Conservation (phyloP, 2,888 invertebrate genomes). For the Tetranychus truncatus region DNA sequence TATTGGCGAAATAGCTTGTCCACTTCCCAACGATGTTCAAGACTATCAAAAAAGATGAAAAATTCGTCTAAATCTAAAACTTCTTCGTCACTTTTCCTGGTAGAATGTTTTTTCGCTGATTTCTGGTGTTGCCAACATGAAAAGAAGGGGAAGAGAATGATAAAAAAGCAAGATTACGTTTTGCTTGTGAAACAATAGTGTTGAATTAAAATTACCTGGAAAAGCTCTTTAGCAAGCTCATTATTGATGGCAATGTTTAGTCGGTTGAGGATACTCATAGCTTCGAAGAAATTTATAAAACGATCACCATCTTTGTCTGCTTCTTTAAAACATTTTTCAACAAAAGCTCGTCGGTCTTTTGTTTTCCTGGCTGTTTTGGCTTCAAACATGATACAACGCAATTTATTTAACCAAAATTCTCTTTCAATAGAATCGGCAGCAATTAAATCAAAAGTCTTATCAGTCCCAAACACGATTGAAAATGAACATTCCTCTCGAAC, state of each 20-base stretch:
- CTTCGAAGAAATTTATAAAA: slow-evolving; percentile 23
- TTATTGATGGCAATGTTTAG: slow-evolving; percentile 7
- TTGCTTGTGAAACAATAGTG: not conserved
- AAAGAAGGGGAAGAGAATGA: too few relatives aligned
- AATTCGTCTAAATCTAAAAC: slow-evolving; percentile 7
- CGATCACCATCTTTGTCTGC: slow-evolving; percentile 23
- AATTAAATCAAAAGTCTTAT: slow-evolving; percentile 8
- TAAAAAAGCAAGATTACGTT: not conserved
- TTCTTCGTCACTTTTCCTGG: not conserved
- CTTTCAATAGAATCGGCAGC: not conserved
- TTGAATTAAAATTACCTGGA: slow-evolving; percentile 4
- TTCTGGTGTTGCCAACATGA: not conserved
- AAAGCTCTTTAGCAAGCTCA: not conserved
- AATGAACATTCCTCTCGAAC: slow-evolving; percentile 11
- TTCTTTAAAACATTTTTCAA: slow-evolving; percentile 4
- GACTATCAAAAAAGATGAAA: slow-evolving; percentile 4
- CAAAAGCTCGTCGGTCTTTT: not conserved
- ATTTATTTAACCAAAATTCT: not conserved
- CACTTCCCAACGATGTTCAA: not conserved
- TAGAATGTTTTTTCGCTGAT: not conserved
- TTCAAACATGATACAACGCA: not conserved
- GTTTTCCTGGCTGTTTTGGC: not conserved
- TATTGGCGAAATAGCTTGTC: slow-evolving; percentile 3
- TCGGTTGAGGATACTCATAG: not conserved
- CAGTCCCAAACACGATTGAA: slow-evolving; percentile 7